Percentiles rank a stretch among this genome's conserved stretches.
Evolutionary conservation across 2,113 vertebrate genomes (phyloP).

Genomic region (Loxodonta africana): DNA sequence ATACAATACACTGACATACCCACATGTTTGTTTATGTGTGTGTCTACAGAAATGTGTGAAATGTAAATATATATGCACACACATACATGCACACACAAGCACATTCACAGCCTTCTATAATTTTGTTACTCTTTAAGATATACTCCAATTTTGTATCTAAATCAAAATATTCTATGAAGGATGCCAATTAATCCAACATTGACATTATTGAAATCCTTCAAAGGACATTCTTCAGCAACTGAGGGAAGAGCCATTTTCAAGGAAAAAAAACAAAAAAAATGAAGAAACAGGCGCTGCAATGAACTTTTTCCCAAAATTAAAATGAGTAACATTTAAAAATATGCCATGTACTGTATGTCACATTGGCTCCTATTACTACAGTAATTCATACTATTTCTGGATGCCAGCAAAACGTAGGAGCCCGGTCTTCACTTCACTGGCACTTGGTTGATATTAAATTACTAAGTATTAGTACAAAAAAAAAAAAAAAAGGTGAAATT

Average conservation of each 20-base stretch:
- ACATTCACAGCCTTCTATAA: not conserved
- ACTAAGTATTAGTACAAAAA: not conserved
- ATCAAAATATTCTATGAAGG: not conserved
- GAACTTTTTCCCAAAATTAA: constrained; percentile 75
- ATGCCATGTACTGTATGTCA: constrained; percentile 68
- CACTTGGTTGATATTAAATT: constrained; percentile 30
- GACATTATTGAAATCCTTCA: constrained; percentile 48
- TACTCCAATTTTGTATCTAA: not conserved
- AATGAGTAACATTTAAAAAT: constrained; percentile 77
- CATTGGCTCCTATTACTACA: constrained; percentile 61
- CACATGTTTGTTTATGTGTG: not conserved
- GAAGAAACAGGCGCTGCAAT: constrained; percentile 45
- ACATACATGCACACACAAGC: not conserved
- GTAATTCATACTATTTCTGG: constrained; percentile 68
- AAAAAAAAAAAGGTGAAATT: not conserved
- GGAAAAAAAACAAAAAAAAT: not conserved
- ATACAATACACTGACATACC: not conserved
- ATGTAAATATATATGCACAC: not conserved
- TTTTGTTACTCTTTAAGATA: not conserved
- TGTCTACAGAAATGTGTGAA: not conserved
- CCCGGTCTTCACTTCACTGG: constrained; percentile 66
- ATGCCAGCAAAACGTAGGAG: constrained; percentile 67
- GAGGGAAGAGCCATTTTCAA: constrained; percentile 3
- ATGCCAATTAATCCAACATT: not conserved
- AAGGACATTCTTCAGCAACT: constrained; percentile 20